Evolutionary conservation across 2,797 vertebrate genomes (phyloP), one percentile per base, ranked within the genome.

Genomic region (Allobates femoralis): DNA sequence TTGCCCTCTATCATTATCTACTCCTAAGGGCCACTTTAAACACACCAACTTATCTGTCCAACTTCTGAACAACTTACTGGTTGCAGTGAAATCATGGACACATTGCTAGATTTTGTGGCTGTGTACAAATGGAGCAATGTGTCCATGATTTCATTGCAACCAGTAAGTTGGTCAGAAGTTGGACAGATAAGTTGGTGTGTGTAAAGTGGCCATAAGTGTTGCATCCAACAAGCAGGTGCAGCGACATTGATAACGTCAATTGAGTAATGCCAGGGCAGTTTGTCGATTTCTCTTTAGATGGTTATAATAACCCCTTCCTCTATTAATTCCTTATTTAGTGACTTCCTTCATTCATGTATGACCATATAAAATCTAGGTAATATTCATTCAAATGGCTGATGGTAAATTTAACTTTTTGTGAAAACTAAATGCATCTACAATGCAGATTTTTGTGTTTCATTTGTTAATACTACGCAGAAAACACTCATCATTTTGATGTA

Each of bases 221-320:
- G 53, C 53, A 73, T 79, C 58, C 32, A 79, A 67, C 80, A 78
- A 83, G 83, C 62, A 83, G 85, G 80, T 87, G 80, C 62, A 76
- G 50, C 26, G 30, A 78, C n/a, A 32, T 26, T 79, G 86, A 87
- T 87, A 87, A 87, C 64, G 51, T 50, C 80, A 87, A 60, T 73
- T 60, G 64, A 60, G 37, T 53, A 62, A 74, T 2, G 51, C 73
- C 28, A 23, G 16, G 80, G 67, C 34, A 71, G 23, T 69, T 73
- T 71, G 8, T 71, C 37, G 55, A 79, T 83, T 60, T 21, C 34
- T 71, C 16, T 7, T 32, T 41, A 77, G 60, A 34, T 28, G 50
- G 23, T 14, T 46, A 78, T 51, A 84, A 78, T 62, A 84, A 30
- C 60, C 46, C 53, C 37, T 69, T 69, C n/a, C 14, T 77, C 3